Evolutionary conservation across 2,888 invertebrate species (phyloP), one percentile per base, ranked within the genome.

Genomic region (Synergus gifuensis): DNA sequence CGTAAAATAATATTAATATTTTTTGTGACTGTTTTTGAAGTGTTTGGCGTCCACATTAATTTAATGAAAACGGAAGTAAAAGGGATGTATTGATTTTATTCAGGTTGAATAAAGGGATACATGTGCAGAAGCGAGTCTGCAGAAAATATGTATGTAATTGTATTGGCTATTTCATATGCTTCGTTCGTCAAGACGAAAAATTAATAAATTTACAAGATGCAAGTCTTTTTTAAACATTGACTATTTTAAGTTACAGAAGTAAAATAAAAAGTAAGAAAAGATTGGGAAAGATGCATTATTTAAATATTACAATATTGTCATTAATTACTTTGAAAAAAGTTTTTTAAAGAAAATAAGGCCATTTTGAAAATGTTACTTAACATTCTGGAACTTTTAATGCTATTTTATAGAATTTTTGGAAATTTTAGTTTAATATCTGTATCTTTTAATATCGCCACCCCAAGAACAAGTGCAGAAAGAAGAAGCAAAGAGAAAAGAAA

Each of bases 21-120:
- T 0, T 9, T n/a, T 0, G 11, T 2, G 11, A 42, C 42, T 42
- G 42, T 44, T 18, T 16, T 12, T 18, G 44, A 46, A 18, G 18
- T 36, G 11, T 36, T 36, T 54, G 49, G 11, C 73, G 28, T 49
- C 16, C 49, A 28, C 54, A 28, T 73, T 36, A 73, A 73, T 36
- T 73, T 73, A 73, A 73, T 73, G 54, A 73, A 40, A 73, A 54
- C 0, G 54, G 54, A 40, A 54, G 73, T 54, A 54, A 58, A 73
- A 73, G 40, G 54, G 54, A 73, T 73, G 73, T 73, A 73, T 73
- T 73, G 73, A 73, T 73, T 73, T 73, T 73, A 54, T 54, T 73
- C 54, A 36, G 36, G 73, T 73, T 36, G 54, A 73, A 73, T 49
- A 54, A 73, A 73, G 73, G 73, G 36, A 73, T 58, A 40, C 54